phyloP scores from a whole-genome alignment of 2,113 vertebrate genomes.

The Pangasianodon gigas region DNA sequence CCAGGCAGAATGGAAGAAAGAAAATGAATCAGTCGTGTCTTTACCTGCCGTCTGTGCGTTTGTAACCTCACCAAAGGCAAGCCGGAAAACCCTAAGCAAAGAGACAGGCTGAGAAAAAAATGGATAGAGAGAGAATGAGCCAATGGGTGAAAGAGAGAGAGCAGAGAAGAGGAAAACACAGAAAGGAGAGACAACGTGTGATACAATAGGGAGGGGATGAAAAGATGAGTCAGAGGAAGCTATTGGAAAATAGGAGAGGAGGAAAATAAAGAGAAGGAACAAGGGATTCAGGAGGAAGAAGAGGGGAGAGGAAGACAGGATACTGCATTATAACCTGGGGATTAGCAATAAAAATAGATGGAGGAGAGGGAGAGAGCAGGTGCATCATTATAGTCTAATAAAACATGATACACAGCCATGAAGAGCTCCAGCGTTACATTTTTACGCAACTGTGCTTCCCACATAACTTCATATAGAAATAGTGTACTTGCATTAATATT shows the following conservation, averaged over 20 bases:
- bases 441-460: not conserved
- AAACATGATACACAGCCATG: not conserved
- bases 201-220: constrained; percentile 64
- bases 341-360: constrained; percentile 41
- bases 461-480: not conserved
- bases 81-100: constrained; percentile 42
- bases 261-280: constrained; percentile 54
- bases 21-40: constrained; percentile 49
- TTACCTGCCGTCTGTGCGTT: constrained; percentile 70
- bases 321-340: constrained; percentile 23
- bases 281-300: constrained; percentile 29
- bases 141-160: constrained; percentile 44
- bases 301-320: constrained; percentile 33
- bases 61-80: constrained; percentile 58
- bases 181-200: constrained; percentile 50
- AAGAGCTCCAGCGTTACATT: not conserved
- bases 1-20: not conserved
- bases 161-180: constrained; percentile 43
- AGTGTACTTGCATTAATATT: not conserved
- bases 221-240: constrained; percentile 71
- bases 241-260: constrained; percentile 57
- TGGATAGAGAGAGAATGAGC: constrained; percentile 30
- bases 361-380: constrained; percentile 6
- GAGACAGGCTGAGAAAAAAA: constrained; percentile 53
- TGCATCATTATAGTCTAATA: constrained; percentile 1